Conservation (phyloP, 2,797 vertebrate species). For the Hemibagrus guttatus region DNA sequence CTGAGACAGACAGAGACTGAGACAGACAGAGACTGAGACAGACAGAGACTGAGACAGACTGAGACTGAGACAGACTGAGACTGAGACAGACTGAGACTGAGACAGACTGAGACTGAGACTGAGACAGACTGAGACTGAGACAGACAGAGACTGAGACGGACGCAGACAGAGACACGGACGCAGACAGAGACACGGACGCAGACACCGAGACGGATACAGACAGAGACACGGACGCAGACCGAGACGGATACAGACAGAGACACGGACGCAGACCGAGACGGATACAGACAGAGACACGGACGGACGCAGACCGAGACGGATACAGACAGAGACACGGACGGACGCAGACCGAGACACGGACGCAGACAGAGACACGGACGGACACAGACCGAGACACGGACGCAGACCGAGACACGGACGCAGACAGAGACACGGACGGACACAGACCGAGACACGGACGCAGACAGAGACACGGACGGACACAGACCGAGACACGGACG, state of each 20-base stretch:
- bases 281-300: background rate
- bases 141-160: background rate
- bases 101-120: background rate
- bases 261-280: background rate
- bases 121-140: too few relatives aligned
- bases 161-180: too few relatives aligned
- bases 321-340: background rate
- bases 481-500: background rate
- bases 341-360: too few relatives aligned
- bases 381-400: too few relatives aligned
- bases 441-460: background rate
- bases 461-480: background rate
- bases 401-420: background rate
- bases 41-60: background rate
- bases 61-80: background rate
- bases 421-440: background rate
- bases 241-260: background rate
- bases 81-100: background rate
- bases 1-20: too few relatives aligned
- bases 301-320: background rate
- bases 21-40: slow-evolving; percentile 4
- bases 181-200: too few relatives aligned
- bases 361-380: too few relatives aligned
- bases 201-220: background rate
- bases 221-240: background rate